These are phyloP conservation scores for Diadromus collaris DNA, from an alignment of 2,888 invertebrate genomes.

Conservation along the genomic window DNA sequence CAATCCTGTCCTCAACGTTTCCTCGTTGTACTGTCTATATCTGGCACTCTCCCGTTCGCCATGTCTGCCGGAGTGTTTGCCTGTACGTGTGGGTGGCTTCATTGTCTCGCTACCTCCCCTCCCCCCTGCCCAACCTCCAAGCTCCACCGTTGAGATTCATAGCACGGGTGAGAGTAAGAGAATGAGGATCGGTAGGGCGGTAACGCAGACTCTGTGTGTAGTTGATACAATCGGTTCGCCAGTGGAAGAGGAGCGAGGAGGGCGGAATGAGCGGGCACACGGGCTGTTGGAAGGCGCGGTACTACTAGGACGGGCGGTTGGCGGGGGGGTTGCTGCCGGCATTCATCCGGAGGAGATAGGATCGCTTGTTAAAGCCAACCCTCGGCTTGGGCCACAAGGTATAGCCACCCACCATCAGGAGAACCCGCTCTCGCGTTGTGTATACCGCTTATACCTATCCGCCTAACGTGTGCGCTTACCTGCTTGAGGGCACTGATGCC, in stretches of 20 bases:
- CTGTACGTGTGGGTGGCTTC: not conserved
- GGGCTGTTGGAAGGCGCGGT: conserved; percentile 43
- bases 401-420: conserved; percentile 55
- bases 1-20: conserved; percentile 4
- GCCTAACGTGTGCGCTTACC: conserved; percentile 50
- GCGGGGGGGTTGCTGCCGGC: conserved; percentile 63
- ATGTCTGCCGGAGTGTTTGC: not conserved
- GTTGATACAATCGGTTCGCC: conserved; percentile 66
- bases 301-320: conserved; percentile 41
- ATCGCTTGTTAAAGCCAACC: conserved; percentile 79
- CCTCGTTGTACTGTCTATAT: not conserved
- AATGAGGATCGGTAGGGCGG: conserved; percentile 28
- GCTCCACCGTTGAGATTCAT: conserved; percentile 32
- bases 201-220: conserved; percentile 63
- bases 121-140: too few relatives aligned
- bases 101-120: conserved; percentile 15
- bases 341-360: conserved; percentile 78
- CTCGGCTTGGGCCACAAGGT: conserved; percentile 61
- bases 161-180: conserved; percentile 4
- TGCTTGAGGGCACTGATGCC: conserved; percentile 64
- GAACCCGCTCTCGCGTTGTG: conserved; percentile 58
- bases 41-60: not conserved
- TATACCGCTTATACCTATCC: conserved; percentile 12
- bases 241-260: conserved; percentile 60
- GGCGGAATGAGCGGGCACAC: conserved; percentile 28